phyloP scores from a whole-genome alignment of 2,797 vertebrate species.

The Ispidina lecontei region DNA sequence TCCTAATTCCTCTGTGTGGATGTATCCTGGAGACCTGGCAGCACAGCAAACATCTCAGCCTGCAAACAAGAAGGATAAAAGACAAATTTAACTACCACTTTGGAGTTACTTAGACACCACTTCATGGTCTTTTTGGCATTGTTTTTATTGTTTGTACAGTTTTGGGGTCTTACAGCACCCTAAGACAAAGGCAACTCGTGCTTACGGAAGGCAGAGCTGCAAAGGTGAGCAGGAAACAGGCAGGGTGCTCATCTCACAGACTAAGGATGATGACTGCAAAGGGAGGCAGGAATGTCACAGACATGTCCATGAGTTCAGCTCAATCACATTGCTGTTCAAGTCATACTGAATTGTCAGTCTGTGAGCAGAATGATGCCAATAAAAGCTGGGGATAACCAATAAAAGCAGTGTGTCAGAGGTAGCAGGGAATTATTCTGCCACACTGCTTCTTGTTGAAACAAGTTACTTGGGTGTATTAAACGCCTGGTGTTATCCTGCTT shows the following conservation, averaged over 20 bases:
- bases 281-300: not conserved
- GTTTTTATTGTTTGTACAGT: not conserved
- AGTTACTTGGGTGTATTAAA: not conserved
- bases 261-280: not conserved
- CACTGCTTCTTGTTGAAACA: not conserved
- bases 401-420: not conserved
- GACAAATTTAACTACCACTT: not conserved
- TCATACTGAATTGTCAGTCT: not conserved
- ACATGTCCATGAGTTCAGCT: not conserved
- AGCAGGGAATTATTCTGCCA: not conserved
- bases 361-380: not conserved
- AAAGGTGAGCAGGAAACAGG: not conserved
- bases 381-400: not conserved
- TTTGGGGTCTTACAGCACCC: not conserved
- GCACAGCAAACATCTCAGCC: not conserved
- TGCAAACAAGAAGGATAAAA: not conserved
- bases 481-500: not conserved
- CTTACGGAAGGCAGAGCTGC: not conserved
- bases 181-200: fast-evolving
- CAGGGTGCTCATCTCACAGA: not conserved
- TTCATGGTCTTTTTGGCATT: not conserved
- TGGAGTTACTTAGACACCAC: not conserved
- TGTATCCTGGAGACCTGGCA: not conserved
- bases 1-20: not conserved
- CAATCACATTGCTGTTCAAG: not conserved